These are phyloP conservation scores for Cercocebus atys DNA, from an alignment of 2,113 vertebrate species.

Conservation along the genomic window DNA sequence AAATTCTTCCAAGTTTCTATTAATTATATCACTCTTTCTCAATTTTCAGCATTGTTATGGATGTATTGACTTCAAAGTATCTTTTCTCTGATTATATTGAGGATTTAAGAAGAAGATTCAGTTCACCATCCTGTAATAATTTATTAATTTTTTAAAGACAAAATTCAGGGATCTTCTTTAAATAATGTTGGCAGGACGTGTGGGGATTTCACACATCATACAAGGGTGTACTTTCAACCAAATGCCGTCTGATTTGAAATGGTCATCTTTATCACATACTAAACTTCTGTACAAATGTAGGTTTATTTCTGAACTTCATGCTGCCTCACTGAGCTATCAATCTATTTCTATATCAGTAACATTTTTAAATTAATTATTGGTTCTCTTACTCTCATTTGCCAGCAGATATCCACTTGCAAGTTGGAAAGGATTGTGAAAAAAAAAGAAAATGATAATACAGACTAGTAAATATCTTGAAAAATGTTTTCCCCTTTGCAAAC, in stretches of 20 bases:
- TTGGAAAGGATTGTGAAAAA: background rate
- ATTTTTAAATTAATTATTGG: background rate
- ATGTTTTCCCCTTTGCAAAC: background rate
- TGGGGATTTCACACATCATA: background rate
- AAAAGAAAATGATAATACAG: background rate
- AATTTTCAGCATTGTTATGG: background rate
- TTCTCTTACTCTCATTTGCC: background rate
- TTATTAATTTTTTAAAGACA: background rate
- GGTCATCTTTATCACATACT: background rate
- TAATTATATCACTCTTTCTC: background rate
- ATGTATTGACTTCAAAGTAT: background rate
- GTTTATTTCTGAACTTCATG: background rate
- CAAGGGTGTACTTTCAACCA: background rate
- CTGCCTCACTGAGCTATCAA: background rate
- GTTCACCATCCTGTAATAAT: background rate
- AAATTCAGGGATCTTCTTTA: background rate
- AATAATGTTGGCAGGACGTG: background rate
- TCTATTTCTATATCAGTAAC: background rate
- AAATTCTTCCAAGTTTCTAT: slow-evolving; percentile 11
- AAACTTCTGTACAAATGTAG: background rate
- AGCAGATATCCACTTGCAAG: background rate
- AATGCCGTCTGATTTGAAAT: background rate
- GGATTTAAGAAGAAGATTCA: background rate
- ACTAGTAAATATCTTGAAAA: background rate
- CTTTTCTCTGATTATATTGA: background rate